These are phyloP conservation scores for Jacana jacana DNA, from an alignment of 2,113 vertebrate species.

Conservation along the genomic window DNA sequence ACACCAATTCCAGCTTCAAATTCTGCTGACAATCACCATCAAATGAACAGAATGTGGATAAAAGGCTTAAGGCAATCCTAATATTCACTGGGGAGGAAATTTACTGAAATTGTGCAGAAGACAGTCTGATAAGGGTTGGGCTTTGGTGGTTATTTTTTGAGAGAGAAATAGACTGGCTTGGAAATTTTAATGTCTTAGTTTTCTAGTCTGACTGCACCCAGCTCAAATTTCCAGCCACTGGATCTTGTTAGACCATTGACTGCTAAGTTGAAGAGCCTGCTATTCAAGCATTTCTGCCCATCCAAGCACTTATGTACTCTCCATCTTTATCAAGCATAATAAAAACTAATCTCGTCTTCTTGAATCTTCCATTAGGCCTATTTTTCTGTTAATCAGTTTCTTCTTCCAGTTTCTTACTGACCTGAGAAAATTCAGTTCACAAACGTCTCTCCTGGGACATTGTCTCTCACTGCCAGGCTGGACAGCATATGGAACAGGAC, in stretches of 20 bases:
- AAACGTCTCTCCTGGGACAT: neutral
- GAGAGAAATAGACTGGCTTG: neutral
- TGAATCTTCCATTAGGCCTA: neutral
- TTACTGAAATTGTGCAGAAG: neutral
- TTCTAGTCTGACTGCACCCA: neutral
- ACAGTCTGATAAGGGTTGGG: neutral
- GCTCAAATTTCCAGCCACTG: neutral
- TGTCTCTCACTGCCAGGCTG: neutral
- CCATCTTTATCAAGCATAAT: neutral
- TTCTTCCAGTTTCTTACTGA: neutral
- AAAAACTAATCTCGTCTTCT: neutral
- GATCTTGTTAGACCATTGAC: neutral
- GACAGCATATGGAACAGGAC: accelerated
- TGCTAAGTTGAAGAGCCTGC: neutral
- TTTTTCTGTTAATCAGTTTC: neutral
- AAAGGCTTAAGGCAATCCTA: neutral
- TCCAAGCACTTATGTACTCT: neutral
- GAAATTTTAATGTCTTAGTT: neutral
- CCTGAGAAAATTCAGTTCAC: neutral
- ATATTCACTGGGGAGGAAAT: neutral
- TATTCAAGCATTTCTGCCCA: neutral
- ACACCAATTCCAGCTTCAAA: neutral
- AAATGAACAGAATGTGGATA: neutral
- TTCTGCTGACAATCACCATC: neutral
- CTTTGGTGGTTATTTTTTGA: neutral